Evolutionary conservation across 2,797 vertebrate genomes (phyloP).

Genomic region (Danio kyathit): DNA sequence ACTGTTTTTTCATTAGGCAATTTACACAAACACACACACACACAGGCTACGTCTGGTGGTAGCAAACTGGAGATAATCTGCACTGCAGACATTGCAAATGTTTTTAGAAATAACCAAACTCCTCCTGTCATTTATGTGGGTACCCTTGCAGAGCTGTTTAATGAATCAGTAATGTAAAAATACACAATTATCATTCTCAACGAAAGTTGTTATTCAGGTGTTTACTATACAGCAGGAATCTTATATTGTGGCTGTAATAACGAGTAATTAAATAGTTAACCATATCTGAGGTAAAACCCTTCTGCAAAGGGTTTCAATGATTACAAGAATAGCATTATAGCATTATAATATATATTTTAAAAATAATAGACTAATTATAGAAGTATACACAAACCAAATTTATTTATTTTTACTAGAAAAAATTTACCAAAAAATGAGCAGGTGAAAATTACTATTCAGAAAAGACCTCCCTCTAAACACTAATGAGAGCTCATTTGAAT

Average conservation of each 20-base stretch:
- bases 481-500: background rate
- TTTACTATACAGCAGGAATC: background rate
- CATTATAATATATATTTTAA: background rate
- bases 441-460: background rate
- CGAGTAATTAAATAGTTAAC: background rate
- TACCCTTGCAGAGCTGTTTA: background rate
- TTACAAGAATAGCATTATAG: background rate
- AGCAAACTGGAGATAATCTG: background rate
- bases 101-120: background rate
- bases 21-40: conserved; percentile 28
- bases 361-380: no score
- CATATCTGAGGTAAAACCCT: background rate
- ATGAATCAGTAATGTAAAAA: background rate
- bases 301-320: background rate
- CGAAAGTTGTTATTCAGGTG: background rate
- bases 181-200: background rate
- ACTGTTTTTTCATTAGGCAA: conserved; percentile 23
- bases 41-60: background rate
- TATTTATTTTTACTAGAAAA: background rate
- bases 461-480: background rate
- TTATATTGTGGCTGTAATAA: background rate
- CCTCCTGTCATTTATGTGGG: background rate
- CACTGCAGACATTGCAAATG: background rate
- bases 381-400: background rate
- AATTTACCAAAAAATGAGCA: background rate